phyloP scores from a whole-genome alignment of 2,888 invertebrate genomes.

The Volucella bombylans region DNA sequence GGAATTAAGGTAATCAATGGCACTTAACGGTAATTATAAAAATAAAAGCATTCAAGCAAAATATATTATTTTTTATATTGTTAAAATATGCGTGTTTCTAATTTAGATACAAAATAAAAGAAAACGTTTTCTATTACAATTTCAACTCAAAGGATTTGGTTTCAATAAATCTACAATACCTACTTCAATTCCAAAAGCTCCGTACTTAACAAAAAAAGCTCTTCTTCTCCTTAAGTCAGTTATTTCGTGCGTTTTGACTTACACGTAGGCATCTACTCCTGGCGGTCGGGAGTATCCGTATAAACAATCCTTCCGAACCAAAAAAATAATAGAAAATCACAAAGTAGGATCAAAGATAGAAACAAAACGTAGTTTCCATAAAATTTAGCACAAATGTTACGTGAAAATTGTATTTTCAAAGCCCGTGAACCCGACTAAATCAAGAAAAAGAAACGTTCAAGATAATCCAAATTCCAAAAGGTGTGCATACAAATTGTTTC shows the following conservation, averaged over 20 bases:
- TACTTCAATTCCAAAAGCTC: slow-evolving; percentile 25
- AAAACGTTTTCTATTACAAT: slow-evolving; percentile 23
- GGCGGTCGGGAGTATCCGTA: slow-evolving; percentile 74
- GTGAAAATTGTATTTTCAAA: slow-evolving; percentile 75
- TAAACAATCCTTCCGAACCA: slow-evolving; percentile 60
- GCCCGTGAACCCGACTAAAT: slow-evolving; percentile 78
- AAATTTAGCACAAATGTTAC: slow-evolving; percentile 77
- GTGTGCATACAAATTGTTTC: slow-evolving; percentile 50
- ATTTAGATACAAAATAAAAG: background rate
- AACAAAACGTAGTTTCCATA: slow-evolving; percentile 69
- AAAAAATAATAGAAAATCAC: slow-evolving; percentile 45
- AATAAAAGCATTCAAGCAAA: too few species aligned
- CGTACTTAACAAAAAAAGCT: slow-evolving; percentile 48
- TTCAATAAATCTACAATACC: background rate
- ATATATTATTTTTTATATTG: too few species aligned
- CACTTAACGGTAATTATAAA: too few species aligned
- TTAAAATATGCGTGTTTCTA: background rate
- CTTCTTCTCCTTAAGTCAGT: slow-evolving; percentile 1
- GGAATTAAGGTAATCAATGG: too few species aligned
- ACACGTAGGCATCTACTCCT: slow-evolving; percentile 77
- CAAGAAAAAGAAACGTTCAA: slow-evolving; percentile 28
- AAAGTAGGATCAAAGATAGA: slow-evolving; percentile 38
- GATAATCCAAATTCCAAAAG: slow-evolving; percentile 36
- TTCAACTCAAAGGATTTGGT: background rate
- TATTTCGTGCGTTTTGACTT: slow-evolving; percentile 70